Percentiles rank a stretch among this genome's conserved stretches.
These are phyloP conservation scores for Oryzias melastigma DNA, from an alignment of 2,113 vertebrate genomes.

Conservation along the genomic window DNA sequence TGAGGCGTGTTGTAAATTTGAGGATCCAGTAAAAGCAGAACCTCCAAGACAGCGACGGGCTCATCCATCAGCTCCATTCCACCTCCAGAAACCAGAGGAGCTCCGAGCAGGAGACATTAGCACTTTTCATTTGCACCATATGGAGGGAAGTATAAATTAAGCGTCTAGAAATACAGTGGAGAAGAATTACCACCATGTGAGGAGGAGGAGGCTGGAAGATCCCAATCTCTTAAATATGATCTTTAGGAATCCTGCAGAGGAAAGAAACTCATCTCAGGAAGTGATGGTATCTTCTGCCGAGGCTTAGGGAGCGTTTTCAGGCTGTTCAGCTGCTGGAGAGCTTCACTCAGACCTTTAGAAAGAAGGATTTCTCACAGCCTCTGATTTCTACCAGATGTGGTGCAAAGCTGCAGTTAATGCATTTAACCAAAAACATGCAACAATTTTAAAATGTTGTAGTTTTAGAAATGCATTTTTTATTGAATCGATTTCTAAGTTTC, in stretches of 20 bases:
- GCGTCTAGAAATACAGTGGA: slow-evolving; percentile 12
- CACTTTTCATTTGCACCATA: slow-evolving; percentile 33
- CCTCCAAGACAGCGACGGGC: slow-evolving; percentile 31
- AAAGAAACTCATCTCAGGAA: slow-evolving; percentile 32
- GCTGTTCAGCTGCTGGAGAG: slow-evolving; percentile 24
- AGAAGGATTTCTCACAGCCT: neutral
- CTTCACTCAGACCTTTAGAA: slow-evolving; percentile 23
- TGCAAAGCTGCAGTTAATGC: neutral
- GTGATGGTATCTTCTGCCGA: slow-evolving; percentile 47
- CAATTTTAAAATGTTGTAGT: too few relatives aligned
- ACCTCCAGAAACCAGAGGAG: slow-evolving; percentile 40
- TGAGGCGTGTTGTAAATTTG: slow-evolving; percentile 57
- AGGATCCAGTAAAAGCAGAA: slow-evolving; percentile 44
- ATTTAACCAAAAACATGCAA: too few relatives aligned
- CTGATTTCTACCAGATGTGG: slow-evolving; percentile 1
- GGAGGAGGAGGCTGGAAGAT: slow-evolving; percentile 30
- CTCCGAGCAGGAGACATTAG: slow-evolving; percentile 31
- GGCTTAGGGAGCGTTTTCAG: slow-evolving; percentile 52
- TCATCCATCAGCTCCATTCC: slow-evolving; percentile 53
- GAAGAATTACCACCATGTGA: slow-evolving; percentile 29
- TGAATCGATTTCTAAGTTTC: too few relatives aligned
- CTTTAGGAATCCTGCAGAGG: slow-evolving; percentile 38
- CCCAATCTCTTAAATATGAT: slow-evolving; percentile 47
- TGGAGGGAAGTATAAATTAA: slow-evolving; percentile 25
- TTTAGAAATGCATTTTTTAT: too few relatives aligned